Evolutionary conservation across 2,888 invertebrate genomes (phyloP).

Genomic region (Sphecodes monilicornis): DNA sequence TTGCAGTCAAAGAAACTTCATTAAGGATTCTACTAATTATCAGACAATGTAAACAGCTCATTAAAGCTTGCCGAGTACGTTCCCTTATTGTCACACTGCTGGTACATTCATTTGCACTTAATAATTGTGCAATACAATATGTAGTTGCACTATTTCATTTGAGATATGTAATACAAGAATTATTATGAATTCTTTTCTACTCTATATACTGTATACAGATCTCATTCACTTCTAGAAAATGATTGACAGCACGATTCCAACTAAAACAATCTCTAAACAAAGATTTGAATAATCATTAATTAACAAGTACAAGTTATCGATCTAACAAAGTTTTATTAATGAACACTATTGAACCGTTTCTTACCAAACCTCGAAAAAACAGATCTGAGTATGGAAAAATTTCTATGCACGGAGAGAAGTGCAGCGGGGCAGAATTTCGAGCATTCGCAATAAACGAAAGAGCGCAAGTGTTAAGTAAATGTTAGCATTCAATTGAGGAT

Average conservation of each 20-base stretch:
- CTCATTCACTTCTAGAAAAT: too few species aligned
- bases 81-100: not conserved
- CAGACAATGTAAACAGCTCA: not conserved
- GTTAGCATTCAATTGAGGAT: conserved; percentile 7
- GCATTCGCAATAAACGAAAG: not conserved
- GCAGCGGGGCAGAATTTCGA: not conserved
- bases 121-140: not conserved
- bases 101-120: not conserved
- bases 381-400: not conserved
- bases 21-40: not conserved
- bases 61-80: not conserved
- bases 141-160: too few species aligned
- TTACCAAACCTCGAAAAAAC: not conserved
- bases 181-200: too few species aligned
- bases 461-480: not conserved
- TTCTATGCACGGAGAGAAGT: not conserved
- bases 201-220: too few species aligned
- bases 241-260: too few species aligned
- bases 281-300: not conserved
- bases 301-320: not conserved
- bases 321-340: too few species aligned
- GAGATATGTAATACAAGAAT: too few species aligned
- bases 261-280: too few species aligned
- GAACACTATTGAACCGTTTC: too few species aligned
- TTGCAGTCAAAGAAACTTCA: not conserved